Evolutionary conservation across 2,797 vertebrate species (phyloP), one percentile per base, ranked within the genome.

Genomic region (Gephyroberyx darwinii): DNA sequence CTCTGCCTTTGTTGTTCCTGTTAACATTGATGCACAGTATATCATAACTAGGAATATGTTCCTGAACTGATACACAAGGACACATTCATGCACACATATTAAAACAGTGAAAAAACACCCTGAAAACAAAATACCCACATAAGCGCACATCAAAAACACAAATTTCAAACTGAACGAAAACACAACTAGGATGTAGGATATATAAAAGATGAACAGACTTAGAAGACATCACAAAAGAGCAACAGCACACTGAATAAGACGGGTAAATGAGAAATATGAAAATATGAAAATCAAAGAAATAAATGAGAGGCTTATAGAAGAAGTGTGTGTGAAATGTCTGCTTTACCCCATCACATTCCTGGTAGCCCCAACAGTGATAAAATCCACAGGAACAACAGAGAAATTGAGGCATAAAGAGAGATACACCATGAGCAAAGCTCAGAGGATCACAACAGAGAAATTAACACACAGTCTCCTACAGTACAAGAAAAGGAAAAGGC

Each of bases 1-100:
- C 97, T 80, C 97, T 83, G 5, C 97, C 98, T 91, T 98, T 99
- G 92, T 96, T 98, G 92, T 96, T 97, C 86, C 97, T 99, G 90
- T 69, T 71, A 77, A 89, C 51, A 78, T 0, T 57, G 70, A 85
- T 69, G 79, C 4, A 53, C 20, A 65, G 55, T 3, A 43, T 48
- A 81, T 26, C 26, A 26, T 26, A 26, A 26, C 26, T 35, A 84
- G 77, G 8, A 64, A 58, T 0, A 14, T 59, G 1, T 33, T 41
- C 19, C 20, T 2, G 6, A 20, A 62, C 19, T 41, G 5, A 59
- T 19, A 31, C 51, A 83, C 48, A 58, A 47, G 33, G 45, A 86
- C 65, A 65, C 2, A 43, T 43, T 68, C 30, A 72, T 33, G 61
- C 71, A 70, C 53, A 69, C 60, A 37, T 56, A 65, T 41, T 37